Conservation (phyloP, 2,113 vertebrate species). For the Leiothrix lutea region DNA sequence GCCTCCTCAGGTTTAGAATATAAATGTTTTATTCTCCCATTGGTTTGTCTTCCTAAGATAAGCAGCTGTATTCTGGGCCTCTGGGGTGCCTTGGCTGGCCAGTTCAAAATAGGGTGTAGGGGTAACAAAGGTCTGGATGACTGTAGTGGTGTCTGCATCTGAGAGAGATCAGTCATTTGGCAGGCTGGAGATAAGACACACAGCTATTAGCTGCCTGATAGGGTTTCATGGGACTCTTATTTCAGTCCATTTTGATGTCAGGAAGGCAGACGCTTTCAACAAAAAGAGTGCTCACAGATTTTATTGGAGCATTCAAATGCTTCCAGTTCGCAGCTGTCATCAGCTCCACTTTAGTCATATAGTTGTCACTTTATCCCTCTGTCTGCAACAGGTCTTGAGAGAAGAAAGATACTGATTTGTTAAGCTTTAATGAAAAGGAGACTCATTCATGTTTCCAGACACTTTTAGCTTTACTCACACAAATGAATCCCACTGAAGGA, state of each 20-base stretch:
- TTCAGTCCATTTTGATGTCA: conserved; percentile 21
- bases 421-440: conserved; percentile 18
- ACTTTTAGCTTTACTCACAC: neutral
- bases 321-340: conserved; percentile 47
- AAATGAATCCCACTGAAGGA: neutral
- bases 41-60: conserved; percentile 1
- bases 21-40: neutral
- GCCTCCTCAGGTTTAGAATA: neutral
- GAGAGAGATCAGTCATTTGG: neutral
- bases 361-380: conserved; percentile 30
- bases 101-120: neutral
- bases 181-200: conserved; percentile 16
- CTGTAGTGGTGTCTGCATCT: neutral
- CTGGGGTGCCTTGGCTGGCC: neutral
- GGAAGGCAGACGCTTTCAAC: conserved; percentile 29
- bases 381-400: neutral
- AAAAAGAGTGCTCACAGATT: conserved; percentile 36
- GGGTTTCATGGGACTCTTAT: conserved; percentile 11
- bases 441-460: neutral
- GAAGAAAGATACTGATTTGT: neutral
- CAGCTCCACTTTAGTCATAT: neutral
- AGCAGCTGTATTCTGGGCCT: neutral
- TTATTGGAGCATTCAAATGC: conserved; percentile 32
- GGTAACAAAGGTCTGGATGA: conserved; percentile 10
- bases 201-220: conserved; percentile 1